Percentiles rank a stretch among this genome's conserved stretches.
Evolutionary conservation across 2,888 invertebrate genomes (phyloP).

Genomic region (Diplazon laetatorius): DNA sequence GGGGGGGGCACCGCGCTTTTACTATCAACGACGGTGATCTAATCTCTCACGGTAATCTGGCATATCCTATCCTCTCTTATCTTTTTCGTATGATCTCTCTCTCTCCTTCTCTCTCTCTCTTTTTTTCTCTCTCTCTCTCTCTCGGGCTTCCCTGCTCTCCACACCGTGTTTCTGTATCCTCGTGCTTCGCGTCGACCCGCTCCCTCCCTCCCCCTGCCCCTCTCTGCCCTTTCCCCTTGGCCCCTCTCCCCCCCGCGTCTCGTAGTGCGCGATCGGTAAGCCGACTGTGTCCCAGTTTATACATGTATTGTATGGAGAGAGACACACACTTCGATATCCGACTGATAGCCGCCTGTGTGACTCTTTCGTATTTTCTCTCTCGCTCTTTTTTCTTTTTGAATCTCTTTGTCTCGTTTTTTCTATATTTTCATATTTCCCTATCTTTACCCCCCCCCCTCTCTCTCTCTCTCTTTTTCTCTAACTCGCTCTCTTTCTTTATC

Average conservation of each 20-base stretch:
- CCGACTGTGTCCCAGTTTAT: slow-evolving; percentile 78
- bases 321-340: slow-evolving; percentile 78
- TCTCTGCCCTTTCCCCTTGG: no score
- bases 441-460: no score
- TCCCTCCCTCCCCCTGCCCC: no score
- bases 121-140: no score
- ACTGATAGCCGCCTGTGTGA: slow-evolving; percentile 70
- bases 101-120: no score
- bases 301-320: no score
- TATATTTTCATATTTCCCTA: no score
- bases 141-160: slow-evolving; percentile 59
- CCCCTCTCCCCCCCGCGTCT: no score
- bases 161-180: slow-evolving; percentile 33
- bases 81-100: slow-evolving; percentile 79
- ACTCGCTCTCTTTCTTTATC: no score
- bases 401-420: no score
- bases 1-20: slow-evolving; percentile 67
- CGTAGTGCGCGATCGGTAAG: slow-evolving; percentile 19
- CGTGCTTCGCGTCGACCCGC: not conserved
- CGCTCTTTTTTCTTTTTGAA: no score
- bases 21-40: slow-evolving; percentile 78
- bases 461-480: no score
- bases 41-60: slow-evolving; percentile 80
- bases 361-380: slow-evolving; percentile 45
- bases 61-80: slow-evolving; percentile 79